Evolutionary conservation across 2,888 invertebrate species (phyloP).

Genomic region (Drosophila mimica): DNA sequence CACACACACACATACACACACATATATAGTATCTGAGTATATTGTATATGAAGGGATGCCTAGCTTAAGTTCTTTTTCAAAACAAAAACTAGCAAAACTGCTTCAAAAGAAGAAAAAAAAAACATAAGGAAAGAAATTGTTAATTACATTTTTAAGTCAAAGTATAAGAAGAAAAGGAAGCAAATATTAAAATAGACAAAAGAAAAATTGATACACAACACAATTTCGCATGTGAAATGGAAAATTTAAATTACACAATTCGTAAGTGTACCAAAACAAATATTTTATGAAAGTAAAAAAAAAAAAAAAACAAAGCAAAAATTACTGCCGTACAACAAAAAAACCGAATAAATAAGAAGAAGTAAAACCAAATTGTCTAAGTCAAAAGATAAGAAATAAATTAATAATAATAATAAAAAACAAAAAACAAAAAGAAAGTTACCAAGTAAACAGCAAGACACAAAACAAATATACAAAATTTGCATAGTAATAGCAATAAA

Average conservation of each 20-base stretch:
- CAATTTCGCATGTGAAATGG: constrained; percentile 53
- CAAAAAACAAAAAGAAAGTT: constrained; percentile 40
- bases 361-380: constrained; percentile 51
- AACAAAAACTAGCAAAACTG: constrained; percentile 61
- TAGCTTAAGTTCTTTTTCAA: constrained; percentile 74
- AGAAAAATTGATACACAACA: constrained; percentile 11
- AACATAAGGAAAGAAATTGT: constrained; percentile 71
- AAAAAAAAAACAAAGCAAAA: constrained; percentile 64
- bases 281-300: constrained; percentile 58
- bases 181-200: constrained; percentile 12
- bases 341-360: constrained; percentile 48
- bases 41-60: constrained; percentile 36
- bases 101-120: constrained; percentile 59
- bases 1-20: constrained; percentile 19
- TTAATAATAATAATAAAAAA: constrained; percentile 18
- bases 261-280: constrained; percentile 36
- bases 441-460: constrained; percentile 41
- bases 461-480: constrained; percentile 51
- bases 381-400: constrained; percentile 54
- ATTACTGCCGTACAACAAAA: constrained; percentile 78
- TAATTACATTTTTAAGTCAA: constrained; percentile 83
- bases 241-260: constrained; percentile 30
- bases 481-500: constrained; percentile 57
- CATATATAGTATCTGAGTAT: constrained; percentile 26
- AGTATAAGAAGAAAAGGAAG: constrained; percentile 50